Evolutionary conservation across 2,888 invertebrate species (phyloP).

Genomic region (Atethmia centrago): DNA sequence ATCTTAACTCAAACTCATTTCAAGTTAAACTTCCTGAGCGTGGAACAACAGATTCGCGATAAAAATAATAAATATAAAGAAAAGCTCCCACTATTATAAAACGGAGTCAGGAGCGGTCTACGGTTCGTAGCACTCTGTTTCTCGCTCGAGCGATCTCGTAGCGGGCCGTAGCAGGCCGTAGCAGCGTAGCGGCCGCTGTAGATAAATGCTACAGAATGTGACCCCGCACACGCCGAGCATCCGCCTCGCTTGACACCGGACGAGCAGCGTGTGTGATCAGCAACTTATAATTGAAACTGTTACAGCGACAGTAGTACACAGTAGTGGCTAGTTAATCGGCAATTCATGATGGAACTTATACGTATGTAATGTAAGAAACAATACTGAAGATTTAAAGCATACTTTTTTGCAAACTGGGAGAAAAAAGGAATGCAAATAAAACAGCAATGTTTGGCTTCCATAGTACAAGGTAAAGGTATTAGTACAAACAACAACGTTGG

Average conservation of each 20-base stretch:
- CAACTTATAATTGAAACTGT: conserved; percentile 10
- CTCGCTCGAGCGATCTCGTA: conserved; percentile 64
- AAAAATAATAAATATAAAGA: conserved; percentile 61
- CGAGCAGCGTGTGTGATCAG: neutral
- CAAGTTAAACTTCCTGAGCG: conserved; percentile 53
- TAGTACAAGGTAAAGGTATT: conserved; percentile 2
- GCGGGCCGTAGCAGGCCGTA: conserved; percentile 62
- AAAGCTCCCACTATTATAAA: conserved; percentile 48
- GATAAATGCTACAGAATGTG: conserved; percentile 60
- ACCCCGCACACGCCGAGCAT: conserved; percentile 16
- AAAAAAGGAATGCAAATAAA: conserved; percentile 15
- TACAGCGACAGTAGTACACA: neutral
- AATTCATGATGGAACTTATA: neutral
- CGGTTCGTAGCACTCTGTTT: conserved; percentile 67
- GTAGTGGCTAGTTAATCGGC: neutral
- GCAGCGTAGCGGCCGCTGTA: conserved; percentile 58
- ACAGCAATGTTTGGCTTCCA: conserved; percentile 4
- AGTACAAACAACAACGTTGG: conserved; percentile 35
- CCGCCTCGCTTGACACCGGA: conserved; percentile 13
- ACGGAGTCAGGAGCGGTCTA: conserved; percentile 45
- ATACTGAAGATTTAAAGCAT: neutral
- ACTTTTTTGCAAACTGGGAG: neutral
- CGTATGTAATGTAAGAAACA: neutral
- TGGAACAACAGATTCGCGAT: conserved; percentile 56
- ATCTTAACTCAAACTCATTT: conserved; percentile 56